Base-by-base conservation (phyloP, 2,797 vertebrate genomes). In the Esox lucius region DNA sequence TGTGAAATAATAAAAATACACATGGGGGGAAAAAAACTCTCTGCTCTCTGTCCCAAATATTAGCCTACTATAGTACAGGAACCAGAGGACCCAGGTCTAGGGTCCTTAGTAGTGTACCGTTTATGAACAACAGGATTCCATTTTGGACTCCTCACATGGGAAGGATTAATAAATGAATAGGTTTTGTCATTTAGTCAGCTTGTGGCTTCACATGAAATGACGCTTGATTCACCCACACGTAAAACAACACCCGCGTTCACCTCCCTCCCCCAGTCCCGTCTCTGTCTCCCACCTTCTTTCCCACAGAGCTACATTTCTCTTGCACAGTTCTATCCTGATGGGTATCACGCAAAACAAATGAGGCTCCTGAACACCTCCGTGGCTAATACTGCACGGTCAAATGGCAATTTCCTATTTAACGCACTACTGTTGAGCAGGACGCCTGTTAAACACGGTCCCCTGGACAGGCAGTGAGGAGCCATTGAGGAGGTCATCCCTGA, bases 321-420 rank as follows among this genome's bases (percentile, higher is more conserved):
- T 64, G 74, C 80, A 80, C 84, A 24, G 84, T 85, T 87, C 88
- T 59, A 59, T 48, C 53, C 84, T 90, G 89, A 90, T 82, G 81
- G 80, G 83, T 84, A 75, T 88, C 87, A 85, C 77, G 90, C 87
- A 75, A 81, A 84, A 80, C 82, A 80, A 71, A 80, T 87, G 90
- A 85, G 82, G 83, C 87, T 90, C 81, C 84, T 76, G 83, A 78
- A 77, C 73, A 73, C 81, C 85, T 88, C 78, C 78, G 81, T 85
- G 87, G 82, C 82, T 85, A 64, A 26, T 33, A 66, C 80, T 78
- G 84, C 82, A 68, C 78, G 78, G 72, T 31, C 75, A 39, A 51
- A 51, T 17, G 17, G 49, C 49, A 17, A 17, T 51, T 17, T 17
- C 49, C 17, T 51, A 51, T 51, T 17, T 53, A 19, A 49, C 53